Evolutionary conservation across 2,797 vertebrate genomes (phyloP).

Genomic region (Glossophaga mutica): DNA sequence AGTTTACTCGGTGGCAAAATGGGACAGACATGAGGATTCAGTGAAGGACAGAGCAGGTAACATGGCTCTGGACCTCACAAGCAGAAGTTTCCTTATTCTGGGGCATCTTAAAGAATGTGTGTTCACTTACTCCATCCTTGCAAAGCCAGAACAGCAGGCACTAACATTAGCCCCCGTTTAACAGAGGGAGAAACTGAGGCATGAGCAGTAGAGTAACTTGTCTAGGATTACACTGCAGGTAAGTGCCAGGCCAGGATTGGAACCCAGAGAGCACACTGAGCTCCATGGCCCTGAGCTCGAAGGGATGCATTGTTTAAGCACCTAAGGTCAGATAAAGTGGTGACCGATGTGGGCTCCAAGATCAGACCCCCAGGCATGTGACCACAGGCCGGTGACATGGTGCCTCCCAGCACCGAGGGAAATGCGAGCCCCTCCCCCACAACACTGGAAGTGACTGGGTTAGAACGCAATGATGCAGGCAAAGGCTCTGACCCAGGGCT

Average conservation of each 20-base stretch:
- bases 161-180: not conserved
- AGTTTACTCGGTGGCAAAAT: not conserved
- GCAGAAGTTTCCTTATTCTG: not conserved
- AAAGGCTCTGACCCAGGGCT: not conserved
- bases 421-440: not conserved
- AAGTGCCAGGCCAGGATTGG: not conserved
- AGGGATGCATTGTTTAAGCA: not conserved
- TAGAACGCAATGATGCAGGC: not conserved
- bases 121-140: not conserved
- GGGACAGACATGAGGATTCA: not conserved
- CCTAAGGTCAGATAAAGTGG: rapidly evolving
- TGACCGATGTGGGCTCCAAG: not conserved
- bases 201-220: not conserved
- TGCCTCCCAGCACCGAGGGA: not conserved
- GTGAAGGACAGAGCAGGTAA: not conserved
- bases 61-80: rapidly evolving
- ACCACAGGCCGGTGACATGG: not conserved
- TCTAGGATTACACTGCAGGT: not conserved
- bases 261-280: rapidly evolving
- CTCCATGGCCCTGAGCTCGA: not conserved
- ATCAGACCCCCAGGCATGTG: not conserved
- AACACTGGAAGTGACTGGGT: not conserved
- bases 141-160: not conserved
- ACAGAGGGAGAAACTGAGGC: not conserved
- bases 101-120: not conserved